Conservation (phyloP, 2,888 invertebrate species). For the Colostygia pectinataria region DNA sequence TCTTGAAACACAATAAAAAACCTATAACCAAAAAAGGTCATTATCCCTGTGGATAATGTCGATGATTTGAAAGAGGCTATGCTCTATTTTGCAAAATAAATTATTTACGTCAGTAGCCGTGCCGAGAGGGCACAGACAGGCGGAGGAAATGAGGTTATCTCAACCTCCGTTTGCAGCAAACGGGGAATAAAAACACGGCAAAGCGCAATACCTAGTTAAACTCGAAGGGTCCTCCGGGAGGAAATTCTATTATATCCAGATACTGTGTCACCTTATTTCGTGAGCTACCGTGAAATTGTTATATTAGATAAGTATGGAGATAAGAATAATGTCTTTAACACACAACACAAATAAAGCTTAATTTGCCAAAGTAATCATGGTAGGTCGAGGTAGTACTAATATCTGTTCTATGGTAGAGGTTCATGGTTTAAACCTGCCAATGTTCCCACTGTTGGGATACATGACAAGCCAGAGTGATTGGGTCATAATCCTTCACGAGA, state of each 20-base stretch:
- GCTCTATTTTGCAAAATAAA: slow-evolving; percentile 12
- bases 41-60: too few species aligned
- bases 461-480: too few species aligned
- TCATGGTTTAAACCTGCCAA: too few species aligned
- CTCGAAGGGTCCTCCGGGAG: slow-evolving; percentile 21
- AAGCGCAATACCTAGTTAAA: slow-evolving; percentile 27
- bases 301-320: slow-evolving; percentile 3
- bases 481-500: too few species aligned
- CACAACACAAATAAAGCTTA: too few species aligned
- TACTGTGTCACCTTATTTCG: slow-evolving; percentile 1
- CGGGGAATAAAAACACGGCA: slow-evolving; percentile 5
- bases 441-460: too few species aligned
- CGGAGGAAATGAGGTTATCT: slow-evolving; percentile 55
- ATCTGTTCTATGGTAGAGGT: too few species aligned
- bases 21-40: too few species aligned
- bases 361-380: background rate
- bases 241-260: slow-evolving; percentile 9
- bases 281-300: slow-evolving; percentile 2
- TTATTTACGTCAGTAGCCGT: slow-evolving; percentile 25
- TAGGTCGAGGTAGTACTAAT: too few species aligned
- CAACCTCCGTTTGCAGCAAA: slow-evolving; percentile 18
- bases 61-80: too few species aligned
- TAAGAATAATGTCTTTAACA: too few species aligned
- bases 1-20: too few species aligned
- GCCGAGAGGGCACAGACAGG: slow-evolving; percentile 30